Evolutionary conservation across 2,113 vertebrate species (phyloP), one percentile per base, ranked within the genome.

Genomic region (Brevimyrus niger): DNA sequence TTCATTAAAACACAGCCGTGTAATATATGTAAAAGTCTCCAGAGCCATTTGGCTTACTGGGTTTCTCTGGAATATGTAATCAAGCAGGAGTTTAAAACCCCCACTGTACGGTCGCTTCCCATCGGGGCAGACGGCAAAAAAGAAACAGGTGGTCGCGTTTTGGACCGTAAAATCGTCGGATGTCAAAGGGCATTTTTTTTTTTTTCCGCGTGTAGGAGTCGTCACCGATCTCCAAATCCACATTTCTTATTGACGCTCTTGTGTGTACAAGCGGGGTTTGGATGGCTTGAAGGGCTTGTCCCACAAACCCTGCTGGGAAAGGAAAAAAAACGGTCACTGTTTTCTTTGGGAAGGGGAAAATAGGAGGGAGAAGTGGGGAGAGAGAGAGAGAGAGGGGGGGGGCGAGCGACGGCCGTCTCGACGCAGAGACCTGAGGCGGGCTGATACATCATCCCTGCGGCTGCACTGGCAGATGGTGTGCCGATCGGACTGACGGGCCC

Each of bases 61-160:
- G 21, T 44, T 44, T 84, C 44, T 84, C 23, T 84, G 82, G 73
- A 80, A 80, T 80, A 80, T 80, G 35, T 80, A 80, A 80, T 84
- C 82, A 84, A 84, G 82, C 42, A 19, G 73, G 73, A 42, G 35
- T 80, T 23, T 84, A n/a, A 84, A 84, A 47, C 42, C 42, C 82
- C 38, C 38, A 84, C 44, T 46, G 38, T 84, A 84, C n/a, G 21
- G 21, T 23, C 21, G 44, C 44, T 23, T 84, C 38, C 82, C 82
- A 47, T 84, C 19, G 23, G 82, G 61, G 82, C 44, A 11, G 42
- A 84, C 89, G 86, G 92, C 90, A 89, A 92, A 92, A 88, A 58
- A 48, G 86, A 91, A 92, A 83, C 90, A 86, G 82, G 82, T 84
- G 82, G 82, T 84, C 82, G 44, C 6, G 38, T 47, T 46, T 84